A percentile compares a stretch with the other conserved stretches of the same genome.
Evolutionary conservation across 2,797 vertebrate genomes (phyloP).

Genomic region (Petrocephalus sullivani): DNA sequence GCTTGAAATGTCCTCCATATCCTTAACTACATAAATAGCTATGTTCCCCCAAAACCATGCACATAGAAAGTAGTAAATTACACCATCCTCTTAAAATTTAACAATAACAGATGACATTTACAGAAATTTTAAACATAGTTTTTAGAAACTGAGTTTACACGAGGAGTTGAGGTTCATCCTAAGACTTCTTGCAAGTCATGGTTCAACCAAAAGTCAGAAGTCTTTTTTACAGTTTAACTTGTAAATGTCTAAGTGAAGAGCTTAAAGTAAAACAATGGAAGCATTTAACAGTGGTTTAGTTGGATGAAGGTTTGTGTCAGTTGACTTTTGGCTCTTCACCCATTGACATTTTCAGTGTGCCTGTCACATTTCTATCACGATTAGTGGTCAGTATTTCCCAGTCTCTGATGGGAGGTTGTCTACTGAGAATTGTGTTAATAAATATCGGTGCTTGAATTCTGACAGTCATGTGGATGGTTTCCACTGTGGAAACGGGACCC

Average conservation of each 20-base stretch:
- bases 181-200: not conserved
- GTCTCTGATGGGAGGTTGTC: not conserved
- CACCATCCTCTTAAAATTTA: not conserved
- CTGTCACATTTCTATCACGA: not conserved
- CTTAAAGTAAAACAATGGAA: not conserved
- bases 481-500: not conserved
- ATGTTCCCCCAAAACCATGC: not conserved
- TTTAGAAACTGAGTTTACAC: not conserved
- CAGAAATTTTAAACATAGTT: not conserved
- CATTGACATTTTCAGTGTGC: not conserved
- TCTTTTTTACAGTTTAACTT: not conserved
- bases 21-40: not conserved
- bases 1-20: not conserved
- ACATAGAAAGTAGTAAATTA: not conserved
- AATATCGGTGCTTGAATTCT: not conserved
- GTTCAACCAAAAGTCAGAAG: not conserved
- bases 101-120: not conserved
- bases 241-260: not conserved
- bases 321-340: not conserved
- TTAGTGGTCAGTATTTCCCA: not conserved
- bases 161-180: not conserved
- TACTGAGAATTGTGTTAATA: not conserved
- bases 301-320: not conserved
- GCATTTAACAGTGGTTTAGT: not conserved
- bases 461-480: not conserved